phyloP scores from a whole-genome alignment of 2,888 invertebrate species.

The Drosophila engyochracea region DNA sequence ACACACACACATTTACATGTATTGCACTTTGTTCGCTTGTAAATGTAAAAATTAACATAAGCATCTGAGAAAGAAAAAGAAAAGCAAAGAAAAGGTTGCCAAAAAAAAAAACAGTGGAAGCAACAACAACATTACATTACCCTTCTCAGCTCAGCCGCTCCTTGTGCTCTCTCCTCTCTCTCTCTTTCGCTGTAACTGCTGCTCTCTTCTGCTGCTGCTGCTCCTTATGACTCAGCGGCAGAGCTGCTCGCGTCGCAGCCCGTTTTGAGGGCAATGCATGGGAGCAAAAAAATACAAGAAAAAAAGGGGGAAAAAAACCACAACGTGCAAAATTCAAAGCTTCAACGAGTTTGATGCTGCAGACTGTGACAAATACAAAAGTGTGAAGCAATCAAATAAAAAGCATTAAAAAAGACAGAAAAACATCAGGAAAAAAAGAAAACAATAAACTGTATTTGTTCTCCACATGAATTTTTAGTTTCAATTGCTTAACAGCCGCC shows the following conservation, averaged over 20 bases:
- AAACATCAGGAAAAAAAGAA: slow-evolving; percentile 27
- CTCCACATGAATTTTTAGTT: slow-evolving; percentile 35
- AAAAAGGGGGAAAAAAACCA: slow-evolving; percentile 16
- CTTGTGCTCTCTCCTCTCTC: slow-evolving; percentile 34
- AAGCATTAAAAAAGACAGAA: slow-evolving; percentile 5
- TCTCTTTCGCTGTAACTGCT: slow-evolving; percentile 31
- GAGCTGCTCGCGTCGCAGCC: slow-evolving; percentile 47
- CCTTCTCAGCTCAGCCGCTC: slow-evolving; percentile 41
- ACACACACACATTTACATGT: slow-evolving; percentile 31
- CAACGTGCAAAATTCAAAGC: slow-evolving; percentile 58
- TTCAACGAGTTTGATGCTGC: slow-evolving; percentile 36
- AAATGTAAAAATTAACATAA: slow-evolving; percentile 76
- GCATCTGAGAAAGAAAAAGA: slow-evolving; percentile 47
- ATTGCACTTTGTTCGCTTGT: slow-evolving; percentile 25
- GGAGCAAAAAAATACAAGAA: slow-evolving; percentile 31
- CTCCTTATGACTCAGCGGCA: slow-evolving; percentile 65
- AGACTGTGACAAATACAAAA: slow-evolving; percentile 59
- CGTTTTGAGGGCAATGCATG: slow-evolving; percentile 66
- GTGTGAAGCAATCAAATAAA: slow-evolving; percentile 25
- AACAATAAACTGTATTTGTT: slow-evolving; percentile 56
- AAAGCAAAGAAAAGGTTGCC: slow-evolving; percentile 58
- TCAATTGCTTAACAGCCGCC: slow-evolving; percentile 48
- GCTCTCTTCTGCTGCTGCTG: slow-evolving; percentile 41
- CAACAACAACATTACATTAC: slow-evolving; percentile 45
- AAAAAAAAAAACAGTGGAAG: slow-evolving; percentile 54